Evolutionary conservation across 2,113 vertebrate species (phyloP).

Genomic region (Girardinichthys multiradiatus): DNA sequence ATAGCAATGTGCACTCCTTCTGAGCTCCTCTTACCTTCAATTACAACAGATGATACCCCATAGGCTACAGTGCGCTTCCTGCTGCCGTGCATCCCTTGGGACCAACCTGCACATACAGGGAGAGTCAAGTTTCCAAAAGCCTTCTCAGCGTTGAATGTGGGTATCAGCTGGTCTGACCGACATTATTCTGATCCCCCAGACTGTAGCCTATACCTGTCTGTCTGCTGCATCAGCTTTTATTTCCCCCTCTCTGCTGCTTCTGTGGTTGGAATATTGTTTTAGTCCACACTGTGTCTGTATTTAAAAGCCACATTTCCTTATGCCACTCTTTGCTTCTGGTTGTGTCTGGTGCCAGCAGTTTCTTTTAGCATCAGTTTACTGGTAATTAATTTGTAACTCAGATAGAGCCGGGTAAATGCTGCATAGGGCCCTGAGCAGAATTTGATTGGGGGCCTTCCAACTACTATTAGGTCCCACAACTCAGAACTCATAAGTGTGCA

Average conservation of each 20-base stretch:
- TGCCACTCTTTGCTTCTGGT: conserved; percentile 15
- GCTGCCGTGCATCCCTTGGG: conserved; percentile 46
- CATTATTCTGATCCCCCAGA: conserved; percentile 38
- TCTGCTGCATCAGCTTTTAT: conserved; percentile 49
- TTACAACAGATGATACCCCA: conserved; percentile 41
- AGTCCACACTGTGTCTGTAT: conserved; percentile 30
- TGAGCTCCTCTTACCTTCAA: conserved; percentile 39
- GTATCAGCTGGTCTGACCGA: conserved; percentile 52
- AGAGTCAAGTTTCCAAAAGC: conserved; percentile 45
- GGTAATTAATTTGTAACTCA: conserved; percentile 38
- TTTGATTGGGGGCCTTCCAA: neutral
- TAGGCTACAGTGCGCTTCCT: conserved; percentile 29
- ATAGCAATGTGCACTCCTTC: conserved; percentile 3
- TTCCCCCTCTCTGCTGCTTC: neutral
- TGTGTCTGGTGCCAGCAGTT: conserved; percentile 17
- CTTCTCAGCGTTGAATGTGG: conserved; percentile 29
- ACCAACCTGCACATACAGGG: conserved; percentile 33
- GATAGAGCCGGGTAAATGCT: neutral
- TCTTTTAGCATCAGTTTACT: conserved; percentile 27
- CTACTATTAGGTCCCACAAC: neutral
- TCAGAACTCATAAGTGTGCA: neutral
- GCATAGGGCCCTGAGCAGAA: neutral
- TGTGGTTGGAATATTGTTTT: conserved; percentile 28
- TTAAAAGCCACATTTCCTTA: conserved; percentile 39
- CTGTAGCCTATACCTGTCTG: conserved; percentile 26